Evolutionary conservation across 2,797 vertebrate species (phyloP), one percentile per base, ranked within the genome.

Genomic region (Pantherophis alleghaniensis): DNA sequence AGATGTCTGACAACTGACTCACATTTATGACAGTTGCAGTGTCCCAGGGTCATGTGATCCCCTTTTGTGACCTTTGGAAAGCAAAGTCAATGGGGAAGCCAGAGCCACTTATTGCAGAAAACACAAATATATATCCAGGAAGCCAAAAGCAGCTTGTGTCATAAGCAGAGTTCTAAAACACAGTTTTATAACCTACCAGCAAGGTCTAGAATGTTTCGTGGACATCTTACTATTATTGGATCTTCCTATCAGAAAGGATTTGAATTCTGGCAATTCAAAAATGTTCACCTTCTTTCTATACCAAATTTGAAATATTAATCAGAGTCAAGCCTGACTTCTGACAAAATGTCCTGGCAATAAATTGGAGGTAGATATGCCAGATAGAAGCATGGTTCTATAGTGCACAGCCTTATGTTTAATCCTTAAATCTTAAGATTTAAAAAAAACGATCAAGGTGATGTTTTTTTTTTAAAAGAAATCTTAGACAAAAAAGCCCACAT

Each of bases 41-140:
- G 51, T 51, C 51, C 51, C 51, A 51, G 51, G 51, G 7, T 51
- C 51, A 51, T 51, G 51, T 51, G 51, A 51, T 51, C 47, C 47
- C 51, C 51, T 51, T 51, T 51, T 7, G 51, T 51, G 51, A 51
- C 51, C 51, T 51, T 51, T 51, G 51, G 7, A 51, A 51, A 51
- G 51, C 51, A 51, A 51, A 51, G 7, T 51, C 56, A 57, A 57
- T 57, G 56, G 56, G 14, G 4, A 57, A 57, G 56, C 16, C 16
- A 57, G 16, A 57, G 14, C 56, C 56, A 57, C 56, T 57, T 57
- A 32, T 89, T 87, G 18, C 91, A 87, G 91, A 74, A 74, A 90
- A 96, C 94, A 92, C 55, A 92, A 95, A 92, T 47, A 47, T 91
- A 59, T 60, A 94, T 87, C 93, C 55, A 2, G 90, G 90, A 95